phyloP scores from a whole-genome alignment of 2,113 vertebrate genomes.

The Centropristis striata region DNA sequence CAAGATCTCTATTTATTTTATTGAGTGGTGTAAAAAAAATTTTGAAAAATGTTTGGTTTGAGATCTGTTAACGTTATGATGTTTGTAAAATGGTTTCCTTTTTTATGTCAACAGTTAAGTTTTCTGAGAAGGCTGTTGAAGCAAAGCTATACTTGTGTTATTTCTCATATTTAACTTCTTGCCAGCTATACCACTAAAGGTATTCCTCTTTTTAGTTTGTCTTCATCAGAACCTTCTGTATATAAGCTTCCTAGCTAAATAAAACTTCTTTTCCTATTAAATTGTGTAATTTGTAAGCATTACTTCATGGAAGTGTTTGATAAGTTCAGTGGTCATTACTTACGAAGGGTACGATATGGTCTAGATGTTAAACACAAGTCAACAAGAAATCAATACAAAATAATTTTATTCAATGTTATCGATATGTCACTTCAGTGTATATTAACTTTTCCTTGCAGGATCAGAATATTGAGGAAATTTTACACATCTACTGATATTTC shows the following conservation, averaged over 20 bases:
- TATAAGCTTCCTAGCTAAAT: slow-evolving; percentile 44
- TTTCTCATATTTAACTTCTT: neutral
- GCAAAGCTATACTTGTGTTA: neutral
- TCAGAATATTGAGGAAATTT: neutral
- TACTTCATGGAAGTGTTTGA: neutral
- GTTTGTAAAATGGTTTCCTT: neutral
- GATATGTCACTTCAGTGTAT: neutral
- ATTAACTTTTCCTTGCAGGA: neutral
- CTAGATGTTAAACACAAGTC: neutral
- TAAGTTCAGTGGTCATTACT: neutral
- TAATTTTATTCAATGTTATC: slow-evolving; percentile 1
- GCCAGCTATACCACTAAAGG: neutral
- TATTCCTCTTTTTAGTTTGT: neutral
- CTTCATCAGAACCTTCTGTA: slow-evolving; percentile 38
- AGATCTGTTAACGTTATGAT: neutral
- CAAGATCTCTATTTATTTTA: neutral
- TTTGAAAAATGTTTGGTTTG: neutral
- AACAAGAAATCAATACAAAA: neutral
- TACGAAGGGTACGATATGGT: neutral
- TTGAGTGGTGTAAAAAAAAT: neutral
- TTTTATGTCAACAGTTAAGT: neutral
- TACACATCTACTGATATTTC: neutral
- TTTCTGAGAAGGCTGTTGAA: neutral
- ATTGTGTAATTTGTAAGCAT: neutral
- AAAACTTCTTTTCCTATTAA: slow-evolving; percentile 39